Conservation (phyloP, 2,797 vertebrate species). For the Capromys pilorides region DNA sequence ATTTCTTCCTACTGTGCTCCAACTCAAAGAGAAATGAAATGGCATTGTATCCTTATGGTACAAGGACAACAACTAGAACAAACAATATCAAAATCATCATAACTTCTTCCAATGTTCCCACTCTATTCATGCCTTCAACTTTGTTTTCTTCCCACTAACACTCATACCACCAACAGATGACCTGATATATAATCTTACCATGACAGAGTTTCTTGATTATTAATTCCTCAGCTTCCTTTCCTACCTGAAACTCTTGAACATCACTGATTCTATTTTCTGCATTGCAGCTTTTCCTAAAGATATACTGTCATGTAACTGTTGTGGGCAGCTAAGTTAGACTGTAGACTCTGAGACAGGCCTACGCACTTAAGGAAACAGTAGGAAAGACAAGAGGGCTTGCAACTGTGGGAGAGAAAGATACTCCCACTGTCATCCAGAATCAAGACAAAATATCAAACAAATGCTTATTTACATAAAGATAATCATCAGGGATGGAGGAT, state of each 20-base stretch:
- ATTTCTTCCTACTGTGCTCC: slow-evolving; percentile 51
- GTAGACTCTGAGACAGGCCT: too few relatives aligned
- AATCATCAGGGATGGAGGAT: too few relatives aligned
- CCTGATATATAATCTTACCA: neutral
- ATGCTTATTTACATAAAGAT: too few relatives aligned
- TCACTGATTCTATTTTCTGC: neutral
- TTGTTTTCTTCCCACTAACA: slow-evolving; percentile 7
- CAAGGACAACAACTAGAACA: slow-evolving; percentile 32
- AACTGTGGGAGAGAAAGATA: too few relatives aligned
- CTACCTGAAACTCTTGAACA: slow-evolving; percentile 3
- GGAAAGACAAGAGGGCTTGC: too few relatives aligned
- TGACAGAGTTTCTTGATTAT: slow-evolving; percentile 21
- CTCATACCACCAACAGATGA: slow-evolving; percentile 13
- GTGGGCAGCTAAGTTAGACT: too few relatives aligned
- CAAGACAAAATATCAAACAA: too few relatives aligned
- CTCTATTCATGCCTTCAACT: slow-evolving; percentile 38
- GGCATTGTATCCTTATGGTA: neutral
- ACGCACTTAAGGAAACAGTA: too few relatives aligned
- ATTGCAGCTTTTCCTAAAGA: neutral
- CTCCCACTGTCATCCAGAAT: too few relatives aligned
- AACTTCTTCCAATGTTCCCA: slow-evolving; percentile 1
- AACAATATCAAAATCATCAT: slow-evolving; percentile 66
- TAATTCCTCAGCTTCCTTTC: slow-evolving; percentile 33
- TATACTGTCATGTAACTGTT: neutral
- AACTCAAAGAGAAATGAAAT: slow-evolving; percentile 42